Conservation (phyloP, 1,140 invertebrate species). For the Lasaia peninsularis region DNA sequence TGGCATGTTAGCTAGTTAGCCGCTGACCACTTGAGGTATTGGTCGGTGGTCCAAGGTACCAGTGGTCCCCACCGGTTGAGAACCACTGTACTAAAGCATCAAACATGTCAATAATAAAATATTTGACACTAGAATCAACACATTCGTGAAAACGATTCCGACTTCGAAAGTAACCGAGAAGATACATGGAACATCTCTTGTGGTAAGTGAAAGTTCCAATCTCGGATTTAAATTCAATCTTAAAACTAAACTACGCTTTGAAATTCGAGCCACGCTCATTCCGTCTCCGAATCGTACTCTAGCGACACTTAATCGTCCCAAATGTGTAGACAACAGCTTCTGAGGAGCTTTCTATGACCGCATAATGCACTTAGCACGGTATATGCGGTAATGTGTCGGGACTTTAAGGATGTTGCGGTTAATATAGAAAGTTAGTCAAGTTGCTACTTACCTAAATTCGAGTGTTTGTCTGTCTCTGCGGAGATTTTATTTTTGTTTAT, state of each 20-base stretch:
- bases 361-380: constrained; percentile 35
- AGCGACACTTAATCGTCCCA: constrained; percentile 31
- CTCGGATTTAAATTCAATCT: constrained; percentile 15
- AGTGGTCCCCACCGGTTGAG: no score
- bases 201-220: constrained; percentile 18
- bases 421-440: constrained; percentile 11
- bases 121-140: no score
- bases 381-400: constrained; percentile 31
- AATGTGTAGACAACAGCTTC: constrained; percentile 39
- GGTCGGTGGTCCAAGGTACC: no score
- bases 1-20: no score
- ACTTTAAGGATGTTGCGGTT: constrained; percentile 15
- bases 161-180: no score
- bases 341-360: constrained; percentile 34
- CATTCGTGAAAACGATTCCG: no score
- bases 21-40: no score
- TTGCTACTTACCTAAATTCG: not conserved
- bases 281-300: constrained; percentile 14
- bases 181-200: not conserved
- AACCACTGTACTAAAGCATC: no score
- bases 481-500: not conserved
- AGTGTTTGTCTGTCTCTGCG: not conserved
- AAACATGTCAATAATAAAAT: no score
- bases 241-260: constrained; percentile 31
- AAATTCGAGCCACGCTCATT: constrained; percentile 32